phyloP scores from a whole-genome alignment of 2,888 invertebrate species.

The Tipula vernalis region DNA sequence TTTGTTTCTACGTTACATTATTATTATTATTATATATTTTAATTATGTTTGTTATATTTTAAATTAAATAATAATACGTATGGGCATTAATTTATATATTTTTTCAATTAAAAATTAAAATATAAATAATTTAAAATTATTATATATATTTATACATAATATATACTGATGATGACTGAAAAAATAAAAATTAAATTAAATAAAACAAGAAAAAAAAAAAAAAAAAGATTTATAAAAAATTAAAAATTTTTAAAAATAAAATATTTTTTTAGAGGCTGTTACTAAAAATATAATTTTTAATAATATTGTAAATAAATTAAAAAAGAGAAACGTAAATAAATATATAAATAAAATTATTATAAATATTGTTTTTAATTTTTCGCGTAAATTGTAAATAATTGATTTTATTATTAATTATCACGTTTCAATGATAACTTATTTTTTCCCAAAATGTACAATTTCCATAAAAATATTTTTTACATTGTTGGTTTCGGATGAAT shows the following conservation, averaged over 20 bases:
- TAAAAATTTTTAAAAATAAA: neutral
- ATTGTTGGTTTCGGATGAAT: too few relatives aligned
- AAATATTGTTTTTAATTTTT: neutral
- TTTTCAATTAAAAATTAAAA: neutral
- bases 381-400: neutral
- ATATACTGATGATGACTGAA: neutral
- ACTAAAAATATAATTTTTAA: constrained; percentile 4
- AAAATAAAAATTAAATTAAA: neutral
- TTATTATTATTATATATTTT: neutral
- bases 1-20: neutral
- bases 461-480: too few relatives aligned
- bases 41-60: neutral
- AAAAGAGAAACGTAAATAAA: neutral
- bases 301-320: neutral
- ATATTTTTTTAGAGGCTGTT: constrained; percentile 4
- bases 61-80: neutral
- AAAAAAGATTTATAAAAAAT: neutral
- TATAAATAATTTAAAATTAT: neutral
- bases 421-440: neutral
- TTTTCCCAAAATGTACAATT: too few relatives aligned
- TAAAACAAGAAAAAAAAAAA: neutral
- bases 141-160: neutral
- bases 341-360: neutral
- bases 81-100: neutral
- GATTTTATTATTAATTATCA: neutral